A percentile compares a stretch with the other conserved stretches of the same genome.
phyloP scores from a whole-genome alignment of 2,888 invertebrate species.

The Suillia variegata region DNA sequence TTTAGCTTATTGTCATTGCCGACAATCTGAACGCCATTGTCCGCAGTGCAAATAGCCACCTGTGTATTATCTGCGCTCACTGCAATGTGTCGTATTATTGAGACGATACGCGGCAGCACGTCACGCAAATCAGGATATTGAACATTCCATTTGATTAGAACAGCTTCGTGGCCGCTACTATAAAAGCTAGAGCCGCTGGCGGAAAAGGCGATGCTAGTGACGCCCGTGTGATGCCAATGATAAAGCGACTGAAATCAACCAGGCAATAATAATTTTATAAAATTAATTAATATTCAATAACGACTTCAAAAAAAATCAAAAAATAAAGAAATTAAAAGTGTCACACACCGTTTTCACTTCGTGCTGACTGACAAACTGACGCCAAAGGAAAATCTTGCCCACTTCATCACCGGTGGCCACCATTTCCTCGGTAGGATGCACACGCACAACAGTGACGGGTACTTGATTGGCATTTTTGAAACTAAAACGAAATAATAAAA shows the following conservation, averaged over 20 bases:
- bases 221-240: conserved; percentile 80
- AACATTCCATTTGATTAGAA: conserved; percentile 77
- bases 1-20: conserved; percentile 63
- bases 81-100: conserved; percentile 69
- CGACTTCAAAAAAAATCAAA: conserved; percentile 25
- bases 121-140: conserved; percentile 61
- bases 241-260: conserved; percentile 66
- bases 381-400: conserved; percentile 72
- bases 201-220: conserved; percentile 72
- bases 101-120: conserved; percentile 74
- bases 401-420: conserved; percentile 72
- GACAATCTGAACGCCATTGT: conserved; percentile 71
- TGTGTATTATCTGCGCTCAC: conserved; percentile 69
- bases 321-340: conserved; percentile 29
- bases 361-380: conserved; percentile 53
- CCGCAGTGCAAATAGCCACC: conserved; percentile 70
- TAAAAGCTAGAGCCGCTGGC: conserved; percentile 70
- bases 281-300: neutral
- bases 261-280: neutral
- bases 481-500: conserved; percentile 26
- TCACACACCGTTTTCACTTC: conserved; percentile 31
- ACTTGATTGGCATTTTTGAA: conserved; percentile 29
- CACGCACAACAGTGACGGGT: conserved; percentile 68
- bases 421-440: conserved; percentile 70
- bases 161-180: conserved; percentile 79